Evolutionary conservation across 2,888 invertebrate species (phyloP).

Genomic region (Geophilus truncorum): DNA sequence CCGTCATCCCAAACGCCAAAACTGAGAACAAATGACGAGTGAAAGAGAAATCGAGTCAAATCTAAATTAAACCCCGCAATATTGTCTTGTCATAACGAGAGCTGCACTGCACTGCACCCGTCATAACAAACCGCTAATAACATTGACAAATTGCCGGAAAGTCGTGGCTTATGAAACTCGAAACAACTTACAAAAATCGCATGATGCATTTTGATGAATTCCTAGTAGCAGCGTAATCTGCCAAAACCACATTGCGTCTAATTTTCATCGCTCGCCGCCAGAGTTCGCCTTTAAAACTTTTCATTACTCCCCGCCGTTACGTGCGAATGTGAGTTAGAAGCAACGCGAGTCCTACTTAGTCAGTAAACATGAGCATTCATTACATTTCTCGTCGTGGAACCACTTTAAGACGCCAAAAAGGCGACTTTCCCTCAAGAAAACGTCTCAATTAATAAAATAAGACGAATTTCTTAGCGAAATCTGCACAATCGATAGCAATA

Average conservation of each 20-base stretch:
- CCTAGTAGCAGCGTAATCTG: not conserved
- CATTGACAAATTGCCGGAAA: not conserved
- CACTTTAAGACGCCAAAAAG: not conserved
- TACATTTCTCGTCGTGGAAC: not conserved
- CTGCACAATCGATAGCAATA: slow-evolving; percentile 6
- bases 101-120: too few species aligned
- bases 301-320: not conserved
- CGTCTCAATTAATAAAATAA: not conserved
- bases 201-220: not conserved
- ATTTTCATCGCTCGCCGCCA: not conserved
- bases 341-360: not conserved
- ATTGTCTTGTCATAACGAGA: too few species aligned
- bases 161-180: not conserved
- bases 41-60: too few species aligned
- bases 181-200: not conserved
- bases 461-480: not conserved
- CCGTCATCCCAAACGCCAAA: too few species aligned
- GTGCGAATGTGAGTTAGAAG: not conserved
- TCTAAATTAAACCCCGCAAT: too few species aligned
- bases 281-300: not conserved
- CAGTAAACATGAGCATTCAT: not conserved
- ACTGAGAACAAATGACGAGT: too few species aligned
- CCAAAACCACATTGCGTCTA: not conserved
- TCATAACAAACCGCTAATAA: too few species aligned
- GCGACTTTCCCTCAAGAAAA: not conserved